Evolutionary conservation across 2,797 vertebrate genomes (phyloP), one percentile per base, ranked within the genome.

Genomic region (Hipposideros larvatus): DNA sequence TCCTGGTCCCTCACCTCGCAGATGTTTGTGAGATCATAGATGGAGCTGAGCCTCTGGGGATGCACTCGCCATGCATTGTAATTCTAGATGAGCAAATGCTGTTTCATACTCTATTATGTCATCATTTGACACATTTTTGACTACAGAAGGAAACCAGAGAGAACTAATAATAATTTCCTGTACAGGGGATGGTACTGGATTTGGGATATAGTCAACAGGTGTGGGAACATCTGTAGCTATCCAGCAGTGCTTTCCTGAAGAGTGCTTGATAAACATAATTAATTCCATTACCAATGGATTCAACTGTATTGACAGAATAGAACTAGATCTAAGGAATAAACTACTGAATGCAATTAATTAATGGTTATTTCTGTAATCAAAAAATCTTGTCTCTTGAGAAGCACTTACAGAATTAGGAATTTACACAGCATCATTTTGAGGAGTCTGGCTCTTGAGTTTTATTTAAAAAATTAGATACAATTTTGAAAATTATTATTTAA

Each of bases 81-180:
- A 94, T 73, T 92, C 74, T 79, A 77, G 73, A 85, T 71, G 79
- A 94, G 51, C 43, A 68, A 86, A 95, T 37, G 43, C 46, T 53
- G 22, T 43, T 73, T 34, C 18, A 14, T 22, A 16, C 21, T 34
- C 14, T 10, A 14, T 68, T 51, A 82, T 46, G 87, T 89, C 95
- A 82, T 86, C 31, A 43, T 73, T 75, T 2, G 2, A 83, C 43
- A 22, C 63, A 48, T 83, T 85, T 94, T 94, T 88, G 73, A 92
- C 15, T 57, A 7, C 19, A 75, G 83, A 93, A 95, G 95, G 78
- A 96, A 89, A 53, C n/a, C n/a, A 15, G 66, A 88, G 63, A 82
- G 71, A 90, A 78, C 43, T 21, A 70, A 91, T 85, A 51, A 79
- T 57, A 53, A 90, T 91, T 96, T 96, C 91, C 92, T 93, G 51